Conservation (phyloP, 1,140 invertebrate species). For the Trachymyrmex septentrionalis region DNA sequence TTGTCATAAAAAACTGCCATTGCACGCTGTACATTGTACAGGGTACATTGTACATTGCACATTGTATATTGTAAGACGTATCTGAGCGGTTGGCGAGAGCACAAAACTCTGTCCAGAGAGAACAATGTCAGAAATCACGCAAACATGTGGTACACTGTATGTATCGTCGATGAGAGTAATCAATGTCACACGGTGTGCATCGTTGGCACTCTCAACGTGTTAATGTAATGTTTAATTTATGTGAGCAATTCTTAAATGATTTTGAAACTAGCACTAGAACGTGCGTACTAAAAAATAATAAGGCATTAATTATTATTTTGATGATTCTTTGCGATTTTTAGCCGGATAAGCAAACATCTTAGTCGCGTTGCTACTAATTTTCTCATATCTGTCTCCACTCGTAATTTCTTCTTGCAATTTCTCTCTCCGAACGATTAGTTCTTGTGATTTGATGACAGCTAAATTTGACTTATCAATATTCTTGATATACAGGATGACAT, state of each 20-base stretch:
- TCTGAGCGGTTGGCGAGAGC: no score
- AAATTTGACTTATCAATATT: not conserved
- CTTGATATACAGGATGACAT: not conserved
- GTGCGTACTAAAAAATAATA: slow-evolving; percentile 73
- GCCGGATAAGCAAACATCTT: slow-evolving; percentile 56
- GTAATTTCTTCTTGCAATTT: slow-evolving; percentile 77
- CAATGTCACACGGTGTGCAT: no score
- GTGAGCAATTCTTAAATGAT: slow-evolving; percentile 27
- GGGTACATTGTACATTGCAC: no score
- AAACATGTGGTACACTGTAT: no score
- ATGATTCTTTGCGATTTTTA: slow-evolving; percentile 77
- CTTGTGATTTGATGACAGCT: not conserved
- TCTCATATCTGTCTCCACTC: slow-evolving; percentile 84
- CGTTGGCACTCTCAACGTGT: no score
- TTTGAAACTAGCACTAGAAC: slow-evolving; percentile 75
- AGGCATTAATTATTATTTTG: slow-evolving; percentile 82
- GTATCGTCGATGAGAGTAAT: no score
- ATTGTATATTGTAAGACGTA: no score
- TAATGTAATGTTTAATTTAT: slow-evolving; percentile 3
- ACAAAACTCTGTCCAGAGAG: no score
- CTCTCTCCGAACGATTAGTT: not conserved
- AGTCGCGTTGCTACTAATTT: slow-evolving; percentile 70
- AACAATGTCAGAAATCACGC: no score
- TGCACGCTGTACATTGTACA: no score
- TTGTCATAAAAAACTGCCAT: no score